These are phyloP conservation scores for Bombus superbus DNA, from an alignment of 1,140 invertebrate species.

Conservation along the genomic window DNA sequence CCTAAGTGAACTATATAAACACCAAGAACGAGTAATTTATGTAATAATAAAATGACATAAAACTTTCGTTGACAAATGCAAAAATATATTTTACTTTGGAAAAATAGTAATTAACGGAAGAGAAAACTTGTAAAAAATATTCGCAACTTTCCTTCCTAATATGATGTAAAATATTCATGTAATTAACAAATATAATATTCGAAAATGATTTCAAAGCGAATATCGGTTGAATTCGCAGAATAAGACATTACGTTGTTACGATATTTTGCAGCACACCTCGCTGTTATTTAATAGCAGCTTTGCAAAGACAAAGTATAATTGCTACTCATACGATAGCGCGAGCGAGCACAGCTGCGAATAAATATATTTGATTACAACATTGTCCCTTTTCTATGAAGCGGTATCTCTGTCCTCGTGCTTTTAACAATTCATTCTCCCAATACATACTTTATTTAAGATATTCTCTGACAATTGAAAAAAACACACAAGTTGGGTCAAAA, in stretches of 20 bases:
- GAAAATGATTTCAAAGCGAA: neutral
- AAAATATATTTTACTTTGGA: neutral
- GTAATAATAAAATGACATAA: too few species aligned
- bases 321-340: slow-evolving; percentile 46
- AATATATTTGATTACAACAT: slow-evolving; percentile 53
- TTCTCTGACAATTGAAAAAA: neutral
- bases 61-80: neutral
- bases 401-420: neutral
- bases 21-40: too few species aligned
- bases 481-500: neutral
- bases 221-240: neutral
- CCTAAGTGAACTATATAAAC: too few species aligned
- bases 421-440: neutral
- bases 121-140: neutral
- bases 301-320: slow-evolving; percentile 58
- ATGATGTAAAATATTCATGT: neutral
- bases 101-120: neutral
- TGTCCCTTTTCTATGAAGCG: neutral
- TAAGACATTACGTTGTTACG: neutral
- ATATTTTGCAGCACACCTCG: neutral
- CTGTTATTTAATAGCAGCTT: slow-evolving; percentile 19
- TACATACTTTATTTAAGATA: neutral
- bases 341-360: slow-evolving; percentile 30
- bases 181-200: neutral
- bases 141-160: neutral